phyloP scores from a whole-genome alignment of 2,797 vertebrate genomes.

The Halcyon leucocephala region DNA sequence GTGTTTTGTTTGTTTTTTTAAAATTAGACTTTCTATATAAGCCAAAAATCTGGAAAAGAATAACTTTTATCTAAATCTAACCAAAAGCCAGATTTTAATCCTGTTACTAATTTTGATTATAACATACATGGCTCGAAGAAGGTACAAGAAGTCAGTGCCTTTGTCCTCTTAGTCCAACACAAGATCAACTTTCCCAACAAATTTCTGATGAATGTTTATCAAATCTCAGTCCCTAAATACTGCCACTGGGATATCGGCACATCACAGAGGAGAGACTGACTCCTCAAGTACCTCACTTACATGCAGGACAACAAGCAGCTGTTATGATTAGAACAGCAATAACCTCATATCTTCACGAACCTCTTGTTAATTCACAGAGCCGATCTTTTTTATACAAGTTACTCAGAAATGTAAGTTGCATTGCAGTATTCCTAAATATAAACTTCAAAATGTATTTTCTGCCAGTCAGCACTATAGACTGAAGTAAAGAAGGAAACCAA shows the following conservation, averaged over 20 bases:
- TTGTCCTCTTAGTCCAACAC: not conserved
- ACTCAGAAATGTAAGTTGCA: not conserved
- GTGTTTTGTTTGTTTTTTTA: not conserved
- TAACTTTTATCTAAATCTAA: not conserved
- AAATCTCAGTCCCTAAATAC: not conserved
- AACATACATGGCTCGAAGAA: not conserved
- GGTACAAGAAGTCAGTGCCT: not conserved
- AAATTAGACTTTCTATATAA: not conserved
- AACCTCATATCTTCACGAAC: not conserved
- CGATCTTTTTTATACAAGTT: not conserved
- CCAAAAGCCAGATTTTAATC: not conserved
- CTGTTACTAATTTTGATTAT: not conserved
- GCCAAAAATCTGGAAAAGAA: not conserved
- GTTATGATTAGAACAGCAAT: not conserved
- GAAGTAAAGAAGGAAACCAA: not conserved
- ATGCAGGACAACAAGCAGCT: not conserved
- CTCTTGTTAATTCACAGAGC: not conserved
- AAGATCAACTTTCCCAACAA: not conserved
- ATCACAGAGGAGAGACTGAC: not conserved
- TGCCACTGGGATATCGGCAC: rapidly evolving
- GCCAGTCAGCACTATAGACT: not conserved
- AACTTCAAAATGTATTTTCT: not conserved
- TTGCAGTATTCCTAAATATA: not conserved
- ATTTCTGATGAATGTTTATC: not conserved
- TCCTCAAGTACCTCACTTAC: not conserved